These are phyloP conservation scores for Acleris literana DNA, from an alignment of 2,888 invertebrate species.

Conservation along the genomic window DNA sequence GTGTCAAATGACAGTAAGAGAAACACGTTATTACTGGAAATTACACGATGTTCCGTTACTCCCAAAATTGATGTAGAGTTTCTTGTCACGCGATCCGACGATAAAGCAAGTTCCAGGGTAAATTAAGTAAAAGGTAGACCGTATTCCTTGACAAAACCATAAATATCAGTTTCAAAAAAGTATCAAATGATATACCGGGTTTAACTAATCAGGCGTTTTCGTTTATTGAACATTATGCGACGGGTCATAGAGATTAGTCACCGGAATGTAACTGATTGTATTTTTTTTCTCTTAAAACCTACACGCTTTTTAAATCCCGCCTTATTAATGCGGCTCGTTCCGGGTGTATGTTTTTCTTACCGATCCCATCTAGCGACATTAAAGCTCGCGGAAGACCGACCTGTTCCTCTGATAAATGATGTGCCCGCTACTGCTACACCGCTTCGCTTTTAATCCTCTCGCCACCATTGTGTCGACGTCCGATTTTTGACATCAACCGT, in stretches of 20 bases:
- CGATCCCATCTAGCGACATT: slow-evolving; percentile 50
- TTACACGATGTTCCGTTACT: slow-evolving; percentile 76
- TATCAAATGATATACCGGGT: neutral
- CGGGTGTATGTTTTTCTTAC: slow-evolving; percentile 47
- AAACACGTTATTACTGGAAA: slow-evolving; percentile 79
- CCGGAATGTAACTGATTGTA: no score
- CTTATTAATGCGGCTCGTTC: slow-evolving; percentile 34
- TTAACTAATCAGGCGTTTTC: no score
- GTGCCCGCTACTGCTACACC: slow-evolving; percentile 75
- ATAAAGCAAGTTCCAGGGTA: slow-evolving; percentile 65
- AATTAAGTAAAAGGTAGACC: slow-evolving; percentile 53
- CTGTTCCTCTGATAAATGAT: slow-evolving; percentile 78
- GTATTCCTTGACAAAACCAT: slow-evolving; percentile 31
- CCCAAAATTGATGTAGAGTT: slow-evolving; percentile 66
- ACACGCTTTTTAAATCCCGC: slow-evolving; percentile 27
- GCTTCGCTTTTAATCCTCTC: slow-evolving; percentile 80
- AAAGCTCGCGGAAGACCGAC: slow-evolving; percentile 59
- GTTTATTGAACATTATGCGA: neutral
- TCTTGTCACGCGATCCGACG: slow-evolving; percentile 72
- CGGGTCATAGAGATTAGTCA: no score
- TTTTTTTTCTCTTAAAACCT: neutral
- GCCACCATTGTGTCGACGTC: slow-evolving; percentile 75
- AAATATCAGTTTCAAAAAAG: slow-evolving; percentile 5
- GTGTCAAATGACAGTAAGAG: slow-evolving; percentile 70
- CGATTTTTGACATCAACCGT: slow-evolving; percentile 73